These are phyloP conservation scores for Limnodromus scolopaceus DNA, from an alignment of 2,797 vertebrate species.

Conservation along the genomic window DNA sequence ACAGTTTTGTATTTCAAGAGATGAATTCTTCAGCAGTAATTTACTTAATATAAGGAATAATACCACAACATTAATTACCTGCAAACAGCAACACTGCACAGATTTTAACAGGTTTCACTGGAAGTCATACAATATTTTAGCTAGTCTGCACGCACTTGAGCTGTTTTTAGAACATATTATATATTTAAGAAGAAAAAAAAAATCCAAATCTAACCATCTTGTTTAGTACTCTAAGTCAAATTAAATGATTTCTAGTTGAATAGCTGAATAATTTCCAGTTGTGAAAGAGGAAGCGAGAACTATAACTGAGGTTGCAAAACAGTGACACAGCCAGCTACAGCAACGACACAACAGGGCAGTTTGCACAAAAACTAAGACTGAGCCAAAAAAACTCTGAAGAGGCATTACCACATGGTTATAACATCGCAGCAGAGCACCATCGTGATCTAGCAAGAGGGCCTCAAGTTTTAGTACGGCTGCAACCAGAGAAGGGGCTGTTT, in stretches of 20 bases:
- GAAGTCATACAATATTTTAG: not conserved
- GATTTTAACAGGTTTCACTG: not conserved
- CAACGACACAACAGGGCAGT: not conserved
- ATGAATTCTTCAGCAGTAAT: not conserved
- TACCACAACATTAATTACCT: not conserved
- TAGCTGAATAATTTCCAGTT: not conserved
- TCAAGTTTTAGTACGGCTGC: not conserved
- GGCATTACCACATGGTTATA: not conserved
- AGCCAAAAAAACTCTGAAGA: not conserved
- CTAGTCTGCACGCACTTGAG: not conserved
- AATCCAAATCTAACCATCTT: not conserved
- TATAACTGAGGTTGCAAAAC: not conserved
- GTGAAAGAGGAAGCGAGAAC: not conserved
- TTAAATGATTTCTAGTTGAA: not conserved
- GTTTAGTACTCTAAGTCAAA: not conserved
- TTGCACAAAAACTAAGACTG: not conserved
- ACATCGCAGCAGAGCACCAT: not conserved
- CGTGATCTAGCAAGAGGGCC: not conserved
- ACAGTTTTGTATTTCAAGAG: constrained; percentile 1
- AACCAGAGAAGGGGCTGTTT: not conserved
- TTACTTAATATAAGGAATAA: not conserved
- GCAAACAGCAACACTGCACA: not conserved
- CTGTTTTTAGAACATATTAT: not conserved
- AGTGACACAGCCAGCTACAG: not conserved
- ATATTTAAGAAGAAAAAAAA: not conserved